phyloP scores from a whole-genome alignment of 2,888 invertebrate genomes.

The Agrotis puta region DNA sequence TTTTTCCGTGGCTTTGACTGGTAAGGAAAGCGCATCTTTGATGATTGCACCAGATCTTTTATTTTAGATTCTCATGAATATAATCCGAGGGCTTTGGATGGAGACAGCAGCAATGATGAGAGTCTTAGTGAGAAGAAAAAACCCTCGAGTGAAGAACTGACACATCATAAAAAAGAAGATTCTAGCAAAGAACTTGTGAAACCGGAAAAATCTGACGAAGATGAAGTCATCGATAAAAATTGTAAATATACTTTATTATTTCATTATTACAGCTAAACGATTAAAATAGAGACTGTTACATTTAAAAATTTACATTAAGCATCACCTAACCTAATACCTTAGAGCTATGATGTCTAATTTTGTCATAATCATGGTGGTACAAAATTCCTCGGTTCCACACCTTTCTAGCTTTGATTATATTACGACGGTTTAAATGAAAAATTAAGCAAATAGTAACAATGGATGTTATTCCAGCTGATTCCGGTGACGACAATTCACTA shows the following conservation, averaged over 20 bases:
- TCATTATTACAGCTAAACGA: background rate
- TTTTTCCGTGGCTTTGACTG: constrained; percentile 11
- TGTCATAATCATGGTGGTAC: background rate
- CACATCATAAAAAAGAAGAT: constrained; percentile 43
- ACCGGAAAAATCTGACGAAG: constrained; percentile 47
- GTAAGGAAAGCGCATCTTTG: background rate
- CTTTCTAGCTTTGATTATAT: background rate
- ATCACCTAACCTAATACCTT: too few relatives aligned
- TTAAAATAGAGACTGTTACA: background rate
- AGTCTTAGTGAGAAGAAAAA: constrained; percentile 50
- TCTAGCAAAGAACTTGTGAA: constrained; percentile 55
- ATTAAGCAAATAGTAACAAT: background rate
- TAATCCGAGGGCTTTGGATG: constrained; percentile 63
- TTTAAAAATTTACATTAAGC: too few relatives aligned
- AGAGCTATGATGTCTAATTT: background rate
- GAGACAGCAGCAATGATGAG: constrained; percentile 38
- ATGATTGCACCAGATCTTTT: constrained; percentile 17
- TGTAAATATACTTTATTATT: constrained; percentile 19
- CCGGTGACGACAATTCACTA: constrained; percentile 54
- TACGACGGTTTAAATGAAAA: background rate
- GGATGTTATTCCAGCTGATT: constrained; percentile 62
- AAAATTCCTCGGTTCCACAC: background rate
- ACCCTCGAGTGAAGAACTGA: constrained; percentile 66
- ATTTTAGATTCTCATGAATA: constrained; percentile 64
- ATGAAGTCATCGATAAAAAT: constrained; percentile 57